Base-by-base conservation (phyloP, 2,888 invertebrate species). In the Tetragonisca angustula region DNA sequence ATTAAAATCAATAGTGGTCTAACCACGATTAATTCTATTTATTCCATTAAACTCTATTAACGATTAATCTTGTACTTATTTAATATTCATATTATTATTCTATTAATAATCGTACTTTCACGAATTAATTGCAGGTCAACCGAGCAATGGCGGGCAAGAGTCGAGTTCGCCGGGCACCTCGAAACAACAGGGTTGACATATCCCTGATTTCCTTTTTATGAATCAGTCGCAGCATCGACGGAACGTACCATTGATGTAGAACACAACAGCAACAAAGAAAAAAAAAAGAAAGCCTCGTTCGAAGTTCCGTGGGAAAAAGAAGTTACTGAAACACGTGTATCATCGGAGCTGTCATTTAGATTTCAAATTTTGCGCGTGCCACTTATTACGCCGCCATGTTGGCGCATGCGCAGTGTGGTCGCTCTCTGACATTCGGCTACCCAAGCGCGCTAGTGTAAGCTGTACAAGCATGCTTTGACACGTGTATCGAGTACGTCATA, bases 111-210 rank as follows among this genome's bases (percentile, higher is more conserved):
- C 50, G 0, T 9, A 49, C 54, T 5, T 27, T 27, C 5, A 17
- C 24, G 32, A 32, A 27, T 43, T 62, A 71, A 62, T 89, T 90
- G 13, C 88, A 89, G 89, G 83, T 84, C 84, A 79, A 36, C 17
- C 87, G 9, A 82, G 43, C 36, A 83, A n/a, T 52, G 77, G 69
- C n/a, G 69, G 68, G 4, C 83, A 85, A 52, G 84, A 88, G 43
- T 64, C 81, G 11, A 85, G 77, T 36, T 67, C 77, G 32, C 84
- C 90, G 2, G 50, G 90, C 36, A 90, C 84, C 0, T 89, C 89
- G 81, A 90, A 88, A 75, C 87, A 89, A n/a, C 87, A 87, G 50
- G 88, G 84, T 83, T 89, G 88, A 89, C 69, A 65, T 27, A 76
- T 21, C 6, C 19, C 27, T 24, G 43, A n/a, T 1, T 78, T 68